A percentile compares a stretch with the other conserved stretches of the same genome.
phyloP scores from a whole-genome alignment of 2,113 vertebrate species.

The Formicarius rufipectus region DNA sequence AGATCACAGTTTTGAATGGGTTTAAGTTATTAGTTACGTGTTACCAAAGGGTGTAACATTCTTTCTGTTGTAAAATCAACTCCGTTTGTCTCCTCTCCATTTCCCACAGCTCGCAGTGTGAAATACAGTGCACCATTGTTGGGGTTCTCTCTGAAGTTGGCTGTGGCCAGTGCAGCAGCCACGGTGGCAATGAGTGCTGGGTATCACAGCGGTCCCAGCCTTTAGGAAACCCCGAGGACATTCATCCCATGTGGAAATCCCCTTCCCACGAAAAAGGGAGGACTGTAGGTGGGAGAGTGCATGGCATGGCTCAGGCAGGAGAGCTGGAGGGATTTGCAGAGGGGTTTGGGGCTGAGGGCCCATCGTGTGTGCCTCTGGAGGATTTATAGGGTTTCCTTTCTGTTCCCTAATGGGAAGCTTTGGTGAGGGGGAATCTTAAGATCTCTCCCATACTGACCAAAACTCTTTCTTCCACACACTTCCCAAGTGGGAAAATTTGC shows the following conservation, averaged over 20 bases:
- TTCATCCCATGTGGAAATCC: background rate
- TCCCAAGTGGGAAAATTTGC: background rate
- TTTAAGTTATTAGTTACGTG: conserved; percentile 54
- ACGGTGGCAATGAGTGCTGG: background rate
- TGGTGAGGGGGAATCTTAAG: accelerated
- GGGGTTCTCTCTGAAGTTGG: background rate
- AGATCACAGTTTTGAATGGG: conserved; percentile 13
- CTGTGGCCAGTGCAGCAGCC: background rate
- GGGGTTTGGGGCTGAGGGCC: background rate
- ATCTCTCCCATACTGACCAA: background rate
- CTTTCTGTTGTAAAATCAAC: conserved; percentile 36
- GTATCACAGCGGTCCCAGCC: accelerated
- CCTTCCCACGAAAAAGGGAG: background rate
- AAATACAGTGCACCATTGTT: conserved; percentile 5
- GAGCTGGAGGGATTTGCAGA: background rate
- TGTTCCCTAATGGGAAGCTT: background rate
- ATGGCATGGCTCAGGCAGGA: background rate
- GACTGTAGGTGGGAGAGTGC: background rate
- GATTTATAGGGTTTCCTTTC: background rate
- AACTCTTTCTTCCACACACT: background rate
- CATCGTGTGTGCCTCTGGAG: accelerated
- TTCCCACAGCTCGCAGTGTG: conserved; percentile 13
- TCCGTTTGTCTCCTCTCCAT: conserved; percentile 27
- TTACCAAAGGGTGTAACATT: conserved; percentile 49
- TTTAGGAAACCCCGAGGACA: background rate